Evolutionary conservation across 2,888 invertebrate genomes (phyloP), one percentile per base, ranked within the genome.

Genomic region (Netelia inedita): DNA sequence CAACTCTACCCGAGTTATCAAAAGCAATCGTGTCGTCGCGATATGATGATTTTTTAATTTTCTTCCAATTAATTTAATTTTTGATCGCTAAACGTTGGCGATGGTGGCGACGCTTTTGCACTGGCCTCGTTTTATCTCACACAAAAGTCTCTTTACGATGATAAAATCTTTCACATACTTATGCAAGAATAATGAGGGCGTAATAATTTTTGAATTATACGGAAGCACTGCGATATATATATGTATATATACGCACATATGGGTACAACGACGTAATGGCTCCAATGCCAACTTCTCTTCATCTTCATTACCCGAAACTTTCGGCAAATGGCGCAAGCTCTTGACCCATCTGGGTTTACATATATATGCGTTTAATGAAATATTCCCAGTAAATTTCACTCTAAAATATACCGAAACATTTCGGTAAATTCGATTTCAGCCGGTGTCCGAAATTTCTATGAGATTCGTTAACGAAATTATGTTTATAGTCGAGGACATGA

Each of bases 401-500:
- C 35, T 10, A 28, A 63, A n/a, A 72, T 65, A 35, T 28, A 55
- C n/a, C 11, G n/a, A 57, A 59, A 23, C 28, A 46, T 59, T 68
- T 68, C n/a, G 73, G 46, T 46, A 46, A 63, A 73, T 28, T 35
- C n/a, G 55, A 35, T 53, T 46, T 16, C 50, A 1, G 43, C 8
- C 1, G 23, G 59, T 61, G 43, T 46, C 50, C 0, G 28, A 61
- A 28, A 61, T 63, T 35, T 35, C 28, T 28, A 9, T 35, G 1
- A 63, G n/a, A 10, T 63, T 63, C 35, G 61, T n/a, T n/a, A 21
- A 28, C n/a, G 23, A 14, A 35, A 63, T 63, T 35, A 35, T n/a
- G 43, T 66, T 95, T 95, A 73, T 94, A 98, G 98, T 98, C 94
- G 98, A 98, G 94, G 98, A 98, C 92, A 98, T 98, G 98, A 98